Base-by-base conservation (phyloP, 2,888 invertebrate genomes). In the Chloroclysta siterata region DNA sequence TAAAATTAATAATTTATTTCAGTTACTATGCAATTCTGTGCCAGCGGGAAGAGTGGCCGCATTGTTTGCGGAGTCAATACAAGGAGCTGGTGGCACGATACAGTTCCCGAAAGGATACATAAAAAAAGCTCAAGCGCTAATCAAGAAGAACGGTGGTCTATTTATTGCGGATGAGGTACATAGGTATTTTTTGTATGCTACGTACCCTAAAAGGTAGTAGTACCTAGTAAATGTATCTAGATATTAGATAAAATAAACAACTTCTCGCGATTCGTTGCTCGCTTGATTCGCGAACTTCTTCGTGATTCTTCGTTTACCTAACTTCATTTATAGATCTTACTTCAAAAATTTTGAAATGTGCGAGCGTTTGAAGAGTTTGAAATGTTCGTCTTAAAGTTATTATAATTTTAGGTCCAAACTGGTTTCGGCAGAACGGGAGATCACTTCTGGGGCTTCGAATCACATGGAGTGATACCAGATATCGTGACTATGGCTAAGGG, bases 401-500 rank as follows among this genome's bases (percentile, higher is more conserved):
- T 41, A 28, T 14, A 39, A 29, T 72, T 77, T 47, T 70, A 96
- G 96, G 98, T 99, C 0, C 99, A 99, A 93, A 98, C 98, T 0
- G 99, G 99, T 2, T 99, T 99, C 81, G 99, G 98, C 0, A 94
- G 99, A 65, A 97, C 98, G 0, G 99, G 99, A 0, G 97, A 97
- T 53, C 94, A 97, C 78, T 99, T 96, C 89, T 99, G 99, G 99
- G 98, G 98, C n/a, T 99, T 99, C 82, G 94, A 99, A 87, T 93
- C 94, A 14, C 98, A 99, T 81, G 97, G 93, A 5, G 95, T 98
- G 7, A 75, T 94, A 22, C 99, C 99, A 0, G 99, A 99, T 83
- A 98, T 99, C 73, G 98, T 99, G 0, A 98, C 98, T 0, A 96
- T 98, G 96, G 98, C 98, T 0, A 99, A 99, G 85, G 98, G 98